These are phyloP conservation scores for Agonum fuliginosum DNA, from an alignment of 2,888 invertebrate genomes.

Conservation along the genomic window DNA sequence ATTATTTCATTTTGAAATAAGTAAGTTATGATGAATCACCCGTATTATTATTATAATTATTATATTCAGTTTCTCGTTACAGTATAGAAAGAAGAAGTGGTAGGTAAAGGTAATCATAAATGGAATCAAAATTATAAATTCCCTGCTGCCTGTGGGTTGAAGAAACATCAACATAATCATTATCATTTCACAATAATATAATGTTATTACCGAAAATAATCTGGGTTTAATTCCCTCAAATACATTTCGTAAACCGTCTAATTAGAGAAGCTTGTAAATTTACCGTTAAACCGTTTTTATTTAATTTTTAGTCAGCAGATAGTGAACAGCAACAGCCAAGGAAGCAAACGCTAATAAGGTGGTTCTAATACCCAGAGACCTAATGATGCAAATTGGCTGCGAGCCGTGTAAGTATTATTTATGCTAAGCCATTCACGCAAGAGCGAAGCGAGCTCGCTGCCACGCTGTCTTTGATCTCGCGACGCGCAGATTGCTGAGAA, in stretches of 20 bases:
- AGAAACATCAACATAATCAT: neutral
- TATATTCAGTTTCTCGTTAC: too few relatives aligned
- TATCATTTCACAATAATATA: neutral
- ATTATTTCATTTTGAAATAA: too few relatives aligned
- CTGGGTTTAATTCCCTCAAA: neutral
- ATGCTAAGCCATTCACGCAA: conserved; percentile 16
- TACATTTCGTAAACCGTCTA: conserved; percentile 23
- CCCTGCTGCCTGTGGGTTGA: neutral
- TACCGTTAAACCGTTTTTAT: conserved; percentile 10
- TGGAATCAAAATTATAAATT: too few relatives aligned
- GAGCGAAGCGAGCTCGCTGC: neutral
- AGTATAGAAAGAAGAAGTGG: too few relatives aligned
- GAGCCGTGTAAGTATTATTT: conserved; percentile 45
- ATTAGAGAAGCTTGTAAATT: conserved; percentile 27
- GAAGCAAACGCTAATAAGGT: conserved; percentile 1
- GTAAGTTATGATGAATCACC: too few relatives aligned
- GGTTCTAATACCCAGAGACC: conserved; percentile 28
- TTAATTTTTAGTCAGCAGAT: neutral
- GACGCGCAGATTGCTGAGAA: conserved; percentile 8
- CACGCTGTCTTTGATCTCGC: conserved; percentile 33
- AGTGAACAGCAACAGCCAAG: neutral
- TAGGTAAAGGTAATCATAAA: too few relatives aligned
- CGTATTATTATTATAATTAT: too few relatives aligned
- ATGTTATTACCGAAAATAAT: conserved; percentile 24
- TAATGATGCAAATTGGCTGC: conserved; percentile 33